A percentile compares a stretch with the other conserved stretches of the same genome.
These are phyloP conservation scores for Temnothorax ravouxi DNA, from an alignment of 2,888 invertebrate genomes.

Conservation along the genomic window DNA sequence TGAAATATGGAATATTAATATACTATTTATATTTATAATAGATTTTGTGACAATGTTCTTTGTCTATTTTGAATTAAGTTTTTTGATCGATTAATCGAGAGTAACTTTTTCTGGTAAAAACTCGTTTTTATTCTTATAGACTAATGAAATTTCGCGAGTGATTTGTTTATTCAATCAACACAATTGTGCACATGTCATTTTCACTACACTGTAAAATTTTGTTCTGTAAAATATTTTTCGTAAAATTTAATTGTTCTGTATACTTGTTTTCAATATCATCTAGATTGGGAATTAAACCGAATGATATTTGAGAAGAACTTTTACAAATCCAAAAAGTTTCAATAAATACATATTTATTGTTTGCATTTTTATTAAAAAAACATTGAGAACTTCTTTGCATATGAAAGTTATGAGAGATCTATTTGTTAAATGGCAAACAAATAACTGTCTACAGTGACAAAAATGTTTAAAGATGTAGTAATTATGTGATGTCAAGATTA, in stretches of 20 bases:
- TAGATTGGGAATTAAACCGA: not conserved
- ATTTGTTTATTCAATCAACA: not conserved
- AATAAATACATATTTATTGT: not conserved
- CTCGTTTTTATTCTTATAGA: not conserved
- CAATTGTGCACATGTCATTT: not conserved
- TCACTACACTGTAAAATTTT: not conserved
- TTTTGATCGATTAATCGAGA: not conserved
- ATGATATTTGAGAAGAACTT: not conserved
- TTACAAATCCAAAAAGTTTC: not conserved
- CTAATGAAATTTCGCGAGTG: not conserved
- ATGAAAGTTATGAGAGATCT: not conserved
- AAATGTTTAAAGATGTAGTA: constrained; percentile 1
- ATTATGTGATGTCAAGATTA: constrained; percentile 9
- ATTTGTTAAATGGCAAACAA: not conserved
- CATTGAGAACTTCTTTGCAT: not conserved
- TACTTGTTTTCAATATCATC: not conserved
- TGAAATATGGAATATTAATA: constrained; percentile 33
- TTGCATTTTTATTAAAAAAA: not conserved
- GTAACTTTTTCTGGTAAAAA: not conserved
- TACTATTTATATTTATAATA: constrained; percentile 22
- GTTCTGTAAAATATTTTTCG: not conserved
- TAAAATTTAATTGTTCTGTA: constrained; percentile 2
- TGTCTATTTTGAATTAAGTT: not conserved
- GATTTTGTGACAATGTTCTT: not conserved
- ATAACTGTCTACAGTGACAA: not conserved